Evolutionary conservation across 1,140 invertebrate genomes (phyloP).

Genomic region (Diuraphis noxia): DNA sequence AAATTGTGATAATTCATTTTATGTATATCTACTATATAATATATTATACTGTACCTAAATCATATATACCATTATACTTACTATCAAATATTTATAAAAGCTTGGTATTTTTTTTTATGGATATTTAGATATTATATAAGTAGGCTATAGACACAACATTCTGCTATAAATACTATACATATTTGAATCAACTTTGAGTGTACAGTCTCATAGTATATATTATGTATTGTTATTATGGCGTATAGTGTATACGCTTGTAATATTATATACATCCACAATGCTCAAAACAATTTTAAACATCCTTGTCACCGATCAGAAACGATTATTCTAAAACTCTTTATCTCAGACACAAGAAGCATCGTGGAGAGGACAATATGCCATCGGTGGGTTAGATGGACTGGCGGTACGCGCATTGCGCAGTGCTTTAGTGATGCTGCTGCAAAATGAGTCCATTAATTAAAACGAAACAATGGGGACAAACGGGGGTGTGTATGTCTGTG

Average conservation of each 20-base stretch:
- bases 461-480: conserved; percentile 52
- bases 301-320: conserved; percentile 18
- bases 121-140: not conserved
- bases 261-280: not conserved
- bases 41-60: too few relatives aligned
- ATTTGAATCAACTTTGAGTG: not conserved
- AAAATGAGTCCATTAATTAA: conserved; percentile 52
- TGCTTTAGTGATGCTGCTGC: conserved; percentile 15
- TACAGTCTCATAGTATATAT: not conserved
- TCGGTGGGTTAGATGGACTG: not conserved
- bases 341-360: not conserved
- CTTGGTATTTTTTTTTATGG: too few relatives aligned
- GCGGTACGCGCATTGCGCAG: not conserved
- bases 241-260: not conserved
- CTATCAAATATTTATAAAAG: too few relatives aligned
- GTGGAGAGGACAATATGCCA: not conserved
- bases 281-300: conserved; percentile 18
- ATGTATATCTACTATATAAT: too few relatives aligned
- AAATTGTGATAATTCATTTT: too few relatives aligned
- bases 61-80: too few relatives aligned
- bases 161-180: not conserved
- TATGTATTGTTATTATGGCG: not conserved
- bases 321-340: not conserved
- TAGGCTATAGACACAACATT: not conserved
- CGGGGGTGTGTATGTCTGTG: conserved; percentile 53